These are phyloP conservation scores for Lordiphosa andalusiaca DNA, from an alignment of 2,888 invertebrate species.

Conservation along the genomic window DNA sequence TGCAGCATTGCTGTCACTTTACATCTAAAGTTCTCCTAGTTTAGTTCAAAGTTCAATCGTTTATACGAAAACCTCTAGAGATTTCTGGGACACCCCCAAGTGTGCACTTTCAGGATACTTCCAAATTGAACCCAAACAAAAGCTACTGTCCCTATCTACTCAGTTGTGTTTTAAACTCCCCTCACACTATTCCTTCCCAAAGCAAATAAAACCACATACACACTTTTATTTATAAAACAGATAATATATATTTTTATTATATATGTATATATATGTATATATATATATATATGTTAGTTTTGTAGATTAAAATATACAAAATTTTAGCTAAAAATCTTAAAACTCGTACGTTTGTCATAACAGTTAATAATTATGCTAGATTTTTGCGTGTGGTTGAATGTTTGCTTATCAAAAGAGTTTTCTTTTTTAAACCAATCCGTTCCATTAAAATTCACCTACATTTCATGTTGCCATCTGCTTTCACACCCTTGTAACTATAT, in stretches of 20 bases:
- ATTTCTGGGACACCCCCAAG: too few species aligned
- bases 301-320: constrained; percentile 73
- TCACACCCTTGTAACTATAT: constrained; percentile 13
- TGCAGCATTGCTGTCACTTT: too few species aligned
- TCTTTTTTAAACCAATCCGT: constrained; percentile 32
- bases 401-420: constrained; percentile 16
- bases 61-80: too few species aligned
- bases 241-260: constrained; percentile 69
- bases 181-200: too few species aligned
- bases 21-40: too few species aligned
- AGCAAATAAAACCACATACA: constrained; percentile 5
- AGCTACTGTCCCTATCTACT: too few species aligned
- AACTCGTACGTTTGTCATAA: constrained; percentile 60
- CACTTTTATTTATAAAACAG: constrained; percentile 66
- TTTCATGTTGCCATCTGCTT: constrained; percentile 18
- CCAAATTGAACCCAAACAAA: too few species aligned
- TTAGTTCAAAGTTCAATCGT: too few species aligned
- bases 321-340: constrained; percentile 74
- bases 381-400: constrained; percentile 17
- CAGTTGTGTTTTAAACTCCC: too few species aligned
- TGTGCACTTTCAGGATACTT: too few species aligned
- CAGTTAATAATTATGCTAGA: constrained; percentile 69
- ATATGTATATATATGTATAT: too few species aligned
- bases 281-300: constrained; percentile 24
- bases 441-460: constrained; percentile 46